Conservation (phyloP, 1,140 invertebrate species). For the Amyelois transitella region DNA sequence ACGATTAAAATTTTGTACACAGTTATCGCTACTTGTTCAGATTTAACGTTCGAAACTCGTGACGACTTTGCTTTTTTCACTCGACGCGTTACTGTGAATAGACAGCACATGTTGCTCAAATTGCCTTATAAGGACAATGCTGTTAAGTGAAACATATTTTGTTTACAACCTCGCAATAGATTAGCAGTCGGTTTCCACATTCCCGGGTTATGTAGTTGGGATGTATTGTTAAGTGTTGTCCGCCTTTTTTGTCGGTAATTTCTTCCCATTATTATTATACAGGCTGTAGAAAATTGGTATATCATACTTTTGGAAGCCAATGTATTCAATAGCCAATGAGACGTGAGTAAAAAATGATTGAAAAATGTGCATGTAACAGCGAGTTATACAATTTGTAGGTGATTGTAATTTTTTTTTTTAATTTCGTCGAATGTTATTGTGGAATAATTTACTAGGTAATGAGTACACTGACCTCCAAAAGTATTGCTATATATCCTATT, state of each 20-base stretch:
- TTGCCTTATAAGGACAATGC: not conserved
- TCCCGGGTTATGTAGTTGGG: not conserved
- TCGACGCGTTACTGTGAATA: not conserved
- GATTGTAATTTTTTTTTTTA: too few relatives aligned
- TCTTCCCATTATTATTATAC: slow-evolving; percentile 11
- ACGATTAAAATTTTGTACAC: not conserved
- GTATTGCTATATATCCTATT: too few relatives aligned
- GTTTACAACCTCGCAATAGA: slow-evolving; percentile 5
- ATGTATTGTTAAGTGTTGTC: slow-evolving; percentile 6
- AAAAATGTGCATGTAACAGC: too few relatives aligned
- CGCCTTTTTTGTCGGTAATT: slow-evolving; percentile 9
- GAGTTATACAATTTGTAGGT: too few relatives aligned
- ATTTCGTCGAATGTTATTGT: too few relatives aligned
- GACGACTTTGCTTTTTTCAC: not conserved
- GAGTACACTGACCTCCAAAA: too few relatives aligned
- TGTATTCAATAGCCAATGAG: too few relatives aligned
- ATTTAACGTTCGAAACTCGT: too few relatives aligned
- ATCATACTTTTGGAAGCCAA: too few relatives aligned
- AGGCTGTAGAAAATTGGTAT: too few relatives aligned
- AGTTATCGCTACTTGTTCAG: not conserved
- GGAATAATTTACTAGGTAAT: too few relatives aligned
- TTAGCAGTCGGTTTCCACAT: slow-evolving; percentile 7
- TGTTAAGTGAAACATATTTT: slow-evolving; percentile 3
- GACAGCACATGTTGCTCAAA: not conserved
- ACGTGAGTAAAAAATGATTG: too few relatives aligned